Evolutionary conservation across 2,888 invertebrate species (phyloP).

Genomic region (Cerastis rubricosa): DNA sequence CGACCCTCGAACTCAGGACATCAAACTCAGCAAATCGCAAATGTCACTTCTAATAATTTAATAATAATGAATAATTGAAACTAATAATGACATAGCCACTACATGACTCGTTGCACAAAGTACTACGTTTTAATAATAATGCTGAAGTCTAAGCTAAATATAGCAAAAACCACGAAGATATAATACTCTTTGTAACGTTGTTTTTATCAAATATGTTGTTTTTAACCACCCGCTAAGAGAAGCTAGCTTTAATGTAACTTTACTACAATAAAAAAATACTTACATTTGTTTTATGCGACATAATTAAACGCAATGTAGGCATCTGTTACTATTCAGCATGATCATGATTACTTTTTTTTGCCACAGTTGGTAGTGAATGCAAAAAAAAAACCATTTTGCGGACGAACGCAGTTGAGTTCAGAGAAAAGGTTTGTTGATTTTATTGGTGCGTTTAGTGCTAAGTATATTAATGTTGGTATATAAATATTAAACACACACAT

Average conservation of each 20-base stretch:
- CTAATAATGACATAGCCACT: background rate
- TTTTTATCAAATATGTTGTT: constrained; percentile 17
- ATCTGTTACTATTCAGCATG: constrained; percentile 38
- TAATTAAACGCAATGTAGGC: constrained; percentile 44
- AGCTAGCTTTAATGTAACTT: constrained; percentile 18
- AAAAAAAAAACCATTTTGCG: constrained; percentile 42
- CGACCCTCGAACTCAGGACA: no score
- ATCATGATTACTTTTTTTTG: constrained; percentile 40
- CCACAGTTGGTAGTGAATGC: constrained; percentile 18
- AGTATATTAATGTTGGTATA: no score
- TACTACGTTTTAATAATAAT: constrained; percentile 18
- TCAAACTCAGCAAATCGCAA: no score
- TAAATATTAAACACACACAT: no score
- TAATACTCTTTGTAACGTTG: background rate
- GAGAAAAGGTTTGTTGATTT: constrained; percentile 24
- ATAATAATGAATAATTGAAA: background rate
- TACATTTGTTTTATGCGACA: constrained; percentile 48
- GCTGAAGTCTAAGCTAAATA: constrained; percentile 18
- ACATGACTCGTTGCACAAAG: constrained; percentile 13
- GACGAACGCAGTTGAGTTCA: constrained; percentile 12
- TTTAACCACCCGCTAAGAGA: constrained; percentile 60
- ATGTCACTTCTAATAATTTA: background rate
- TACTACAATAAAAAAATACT: constrained; percentile 25
- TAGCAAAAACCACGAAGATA: constrained; percentile 29
- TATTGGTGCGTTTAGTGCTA: background rate